Evolutionary conservation across 2,113 vertebrate species (phyloP), one percentile per base, ranked within the genome.

Genomic region (Naja naja): DNA sequence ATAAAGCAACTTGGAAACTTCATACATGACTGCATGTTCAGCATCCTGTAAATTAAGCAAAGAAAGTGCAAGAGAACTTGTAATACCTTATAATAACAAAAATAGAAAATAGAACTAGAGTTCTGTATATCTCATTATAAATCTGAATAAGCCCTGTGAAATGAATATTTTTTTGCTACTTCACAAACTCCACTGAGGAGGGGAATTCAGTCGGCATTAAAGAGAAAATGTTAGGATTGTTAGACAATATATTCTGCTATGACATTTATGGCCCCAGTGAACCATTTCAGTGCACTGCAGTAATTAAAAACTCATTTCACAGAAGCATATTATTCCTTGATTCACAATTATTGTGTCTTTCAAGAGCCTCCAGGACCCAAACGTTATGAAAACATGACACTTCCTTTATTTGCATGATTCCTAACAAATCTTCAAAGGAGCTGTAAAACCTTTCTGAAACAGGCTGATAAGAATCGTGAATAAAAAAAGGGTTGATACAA

Each of bases 271-370:
- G 94, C 94, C 94, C 91, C 85, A 93, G 12, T 96, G 96, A 97
- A 97, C 95, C 94, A 87, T 94, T 95, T 96, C 92, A 91, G 94
- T 92, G 93, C 93, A 96, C 69, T 91, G 89, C 88, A 95, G 94
- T 97, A 97, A 97, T 97, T 97, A 98, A 97, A 97, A 97, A 94
- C 94, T 97, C 90, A 96, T 97, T 97, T 97, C 93, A 96, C 90
- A 97, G 95, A 39, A 96, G 93, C 60, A 96, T 96, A 96, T 96
- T 97, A 96, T 94, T 96, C 90, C 94, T 96, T 97, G 94, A 96
- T 97, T 97, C 96, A 96, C 94, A 97, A 96, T 97, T 97, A 95
- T 49, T 87, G 55, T 93, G 96, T 96, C 95, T 96, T 96, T 97
- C 93, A 96, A 97, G 96, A 95, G 93, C 90, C 93, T 96, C 74